Percentiles rank a stretch among this genome's conserved stretches.
Conservation (phyloP, 1,140 invertebrate genomes). For the Ostrea denselamellosa region DNA sequence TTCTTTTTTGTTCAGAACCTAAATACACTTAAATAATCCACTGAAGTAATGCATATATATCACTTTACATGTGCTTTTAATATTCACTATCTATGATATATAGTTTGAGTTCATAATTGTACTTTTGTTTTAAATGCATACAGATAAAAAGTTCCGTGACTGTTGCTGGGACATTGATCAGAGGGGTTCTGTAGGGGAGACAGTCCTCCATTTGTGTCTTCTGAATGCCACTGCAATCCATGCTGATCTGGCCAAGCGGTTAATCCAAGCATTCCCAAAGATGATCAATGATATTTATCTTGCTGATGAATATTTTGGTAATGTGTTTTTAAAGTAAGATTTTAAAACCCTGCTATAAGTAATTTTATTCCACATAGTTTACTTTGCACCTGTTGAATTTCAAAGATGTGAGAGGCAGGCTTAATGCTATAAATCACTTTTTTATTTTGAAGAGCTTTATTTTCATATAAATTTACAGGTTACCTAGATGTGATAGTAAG, state of each 20-base stretch:
- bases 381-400: too few species aligned
- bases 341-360: too few species aligned
- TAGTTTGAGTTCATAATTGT: not conserved
- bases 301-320: slow-evolving; percentile 97
- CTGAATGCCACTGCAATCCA: slow-evolving; percentile 93
- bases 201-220: slow-evolving; percentile 94
- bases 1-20: not conserved
- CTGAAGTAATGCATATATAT: not conserved
- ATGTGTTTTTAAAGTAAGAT: slow-evolving; percentile 45
- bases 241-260: slow-evolving; percentile 93
- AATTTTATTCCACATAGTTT: too few species aligned
- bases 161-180: slow-evolving; percentile 96
- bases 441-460: too few species aligned
- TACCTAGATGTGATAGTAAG: too few species aligned
- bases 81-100: not conserved
- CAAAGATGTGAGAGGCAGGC: too few species aligned
- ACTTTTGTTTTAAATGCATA: not conserved
- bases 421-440: too few species aligned
- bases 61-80: not conserved
- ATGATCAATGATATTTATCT: slow-evolving; percentile 97
- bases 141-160: slow-evolving; percentile 85
- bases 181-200: slow-evolving; percentile 96
- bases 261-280: slow-evolving; percentile 95
- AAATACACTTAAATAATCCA: not conserved
- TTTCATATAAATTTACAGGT: too few species aligned